Base-by-base conservation (phyloP, 1,140 invertebrate species). In the Nymphalis io region DNA sequence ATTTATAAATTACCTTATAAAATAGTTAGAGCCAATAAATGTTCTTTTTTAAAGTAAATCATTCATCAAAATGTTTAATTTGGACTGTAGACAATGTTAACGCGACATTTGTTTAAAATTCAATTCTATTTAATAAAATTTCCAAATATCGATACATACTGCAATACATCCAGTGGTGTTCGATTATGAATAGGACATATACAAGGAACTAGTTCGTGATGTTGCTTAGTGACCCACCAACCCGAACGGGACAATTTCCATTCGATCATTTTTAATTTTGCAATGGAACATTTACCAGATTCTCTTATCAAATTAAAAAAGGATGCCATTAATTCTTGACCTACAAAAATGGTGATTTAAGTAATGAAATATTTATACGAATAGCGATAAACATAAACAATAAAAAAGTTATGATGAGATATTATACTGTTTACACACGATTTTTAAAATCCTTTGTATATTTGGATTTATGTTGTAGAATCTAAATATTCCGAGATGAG, bases 291-390 rank as follows among this genome's bases (percentile, higher is more conserved):
- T 8, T 39, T 62, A 8, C 73, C 74, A 13, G 87, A 74, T 60
- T 85, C 79, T 59, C 72, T 74, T 53, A 91, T 51, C 15, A 89
- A 65, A 58, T 78, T 74, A 42, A 90, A 91, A 60, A 88, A 91
- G 1, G 85, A 84, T 0, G 83, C 78, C 85, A 91, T 89, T 16
- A 82, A 63, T 72, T 91, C 89, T 78, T 91, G 89, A 66, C 89
- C 89, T 91, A 42, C 8, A 70, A 70, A 60, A 64, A 48, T 33
- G 4, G 10, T 33, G 27, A 58, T 39, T 51, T 23, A 11, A 27
- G 27, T 55, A 15, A 16, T 21, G 18, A 53, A 18, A 53, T 53
- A 1, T 10, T 21, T 53, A 53, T 4, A 48, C 4, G 4, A 8
- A 16, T 8, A 1, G 2, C 18, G 1, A 2, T 44, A 42, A 3